Evolutionary conservation across 30 jellyfish, hydroid and myxozoan species (phyloP), one percentile per base, ranked within the genome.

Genomic region (Hydra vulgaris): DNA sequence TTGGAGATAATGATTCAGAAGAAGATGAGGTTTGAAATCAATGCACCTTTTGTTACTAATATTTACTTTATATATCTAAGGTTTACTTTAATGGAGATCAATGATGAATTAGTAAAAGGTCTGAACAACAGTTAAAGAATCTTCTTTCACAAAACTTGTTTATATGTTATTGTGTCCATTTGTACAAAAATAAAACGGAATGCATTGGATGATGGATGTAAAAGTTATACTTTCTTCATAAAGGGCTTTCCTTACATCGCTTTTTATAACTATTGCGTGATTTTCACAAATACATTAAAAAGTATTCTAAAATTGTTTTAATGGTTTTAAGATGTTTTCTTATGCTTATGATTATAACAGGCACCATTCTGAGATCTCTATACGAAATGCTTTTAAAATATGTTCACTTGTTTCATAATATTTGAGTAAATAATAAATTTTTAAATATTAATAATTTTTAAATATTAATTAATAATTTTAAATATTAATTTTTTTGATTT

Each of bases 1-100:
- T 82, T 18, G 87, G 70, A 22, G 95, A 75, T 15, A 94, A 27
- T 18, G 95, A 85, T 0, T 70, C 26, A 76, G 94, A 73, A 21
- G 95, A 84, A 56, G 95, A 84, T 53, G 96, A 88, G 0, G 94
- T 78, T 3, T 85, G n/a, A n/a, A n/a, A n/a, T n/a, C n/a, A n/a
- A n/a, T n/a, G n/a, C n/a, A n/a, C n/a, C n/a, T n/a, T n/a, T n/a
- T n/a, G n/a, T n/a, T n/a, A n/a, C n/a, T n/a, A n/a, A n/a, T n/a
- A n/a, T n/a, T n/a, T n/a, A n/a, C n/a, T n/a, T n/a, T n/a, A n/a
- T n/a, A n/a, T n/a, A n/a, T n/a, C n/a, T n/a, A n/a, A n/a, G n/a
- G n/a, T n/a, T n/a, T n/a, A n/a, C n/a, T n/a, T n/a, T 3, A 40
- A 40, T 40, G 12, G 61, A 40, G 61, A 40, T 40, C 61, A 40